Percentiles rank a stretch among this genome's conserved stretches.
Evolutionary conservation across 2,113 vertebrate species (phyloP).

Genomic region (Potamarius usumacintae): DNA sequence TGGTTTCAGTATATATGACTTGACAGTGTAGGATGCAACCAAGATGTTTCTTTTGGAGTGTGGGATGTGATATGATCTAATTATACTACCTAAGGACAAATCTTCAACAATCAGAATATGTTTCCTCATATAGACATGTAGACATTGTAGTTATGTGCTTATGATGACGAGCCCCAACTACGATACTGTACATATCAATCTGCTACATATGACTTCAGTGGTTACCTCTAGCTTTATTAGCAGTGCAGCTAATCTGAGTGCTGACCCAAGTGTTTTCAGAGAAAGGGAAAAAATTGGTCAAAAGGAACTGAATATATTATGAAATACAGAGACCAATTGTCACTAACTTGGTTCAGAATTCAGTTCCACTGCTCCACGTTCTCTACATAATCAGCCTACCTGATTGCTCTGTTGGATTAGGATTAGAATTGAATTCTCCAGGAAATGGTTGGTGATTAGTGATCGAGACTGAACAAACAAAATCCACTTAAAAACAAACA

Average conservation of each 20-base stretch:
- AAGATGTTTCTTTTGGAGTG: constrained; percentile 29
- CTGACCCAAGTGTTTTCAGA: constrained; percentile 13
- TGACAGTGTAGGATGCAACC: constrained; percentile 25
- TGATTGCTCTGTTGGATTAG: constrained; percentile 12
- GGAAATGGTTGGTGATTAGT: not conserved
- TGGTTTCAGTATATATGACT: constrained; percentile 42
- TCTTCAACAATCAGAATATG: constrained; percentile 41
- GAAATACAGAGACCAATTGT: not conserved
- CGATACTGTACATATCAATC: constrained; percentile 10
- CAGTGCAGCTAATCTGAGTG: not conserved
- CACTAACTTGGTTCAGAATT: not conserved
- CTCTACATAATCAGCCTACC: not conserved
- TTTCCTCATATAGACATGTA: constrained; percentile 13
- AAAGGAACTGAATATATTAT: not conserved
- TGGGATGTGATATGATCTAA: constrained; percentile 32
- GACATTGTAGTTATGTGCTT: constrained; percentile 3
- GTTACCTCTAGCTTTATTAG: constrained; percentile 20
- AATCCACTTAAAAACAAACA: not conserved
- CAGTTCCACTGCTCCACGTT: not conserved
- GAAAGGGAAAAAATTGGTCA: not conserved
- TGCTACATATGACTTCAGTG: not conserved
- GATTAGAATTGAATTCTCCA: not conserved
- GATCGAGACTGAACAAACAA: not conserved
- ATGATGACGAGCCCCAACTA: constrained; percentile 2
- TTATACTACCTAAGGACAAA: constrained; percentile 51